Base-by-base conservation (phyloP, 2,113 vertebrate genomes). In the Cebus imitator region DNA sequence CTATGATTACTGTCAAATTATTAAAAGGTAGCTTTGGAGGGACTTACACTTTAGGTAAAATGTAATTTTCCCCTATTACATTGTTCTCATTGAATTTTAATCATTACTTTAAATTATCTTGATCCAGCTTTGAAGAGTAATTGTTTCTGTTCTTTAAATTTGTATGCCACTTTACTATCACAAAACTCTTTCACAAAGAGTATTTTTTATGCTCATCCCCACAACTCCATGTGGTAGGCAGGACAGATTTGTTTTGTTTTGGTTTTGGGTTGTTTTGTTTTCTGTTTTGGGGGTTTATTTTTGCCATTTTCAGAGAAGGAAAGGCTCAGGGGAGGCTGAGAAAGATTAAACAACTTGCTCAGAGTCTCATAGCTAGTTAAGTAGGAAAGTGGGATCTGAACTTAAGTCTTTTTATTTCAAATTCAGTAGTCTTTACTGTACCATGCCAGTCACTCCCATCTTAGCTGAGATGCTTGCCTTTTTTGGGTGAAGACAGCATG, bases 21-120 rank as follows among this genome's bases (percentile, higher is more conserved):
- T 58, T 21, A 50, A 76, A 96, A 68, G 37, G 45, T 17, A 37
- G 48, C 37, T 87, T 75, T 96, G 37, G 57, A 76, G 40, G 48
- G 87, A 30, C 12, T 91, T 84, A 73, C 4, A 35, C 37, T 85
- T 90, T 20, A 78, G 18, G 57, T 76, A 75, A 75, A 78, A n/a
- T 75, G 18, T 23, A 82, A 30, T 87, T 80, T 95, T 50, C 81
- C 61, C 21, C 23, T 87, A 14, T 50, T 87, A n/a, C 32, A 40
- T 87, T 85, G 17, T 20, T 93, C 52, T 85, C n/a, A 72, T 4
- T 94, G 84, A 66, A 37, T 87, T 94, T 87, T 76, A 87, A 70
- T 87, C 20, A 76, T 55, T 94, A 87, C 23, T 81, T 32, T 76
- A 25, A 79, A 57, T 64, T 68, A n/a, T 90, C 83, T 95, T 91